phyloP scores from a whole-genome alignment of 1,140 invertebrate species.

The Heliconius hermathena region DNA sequence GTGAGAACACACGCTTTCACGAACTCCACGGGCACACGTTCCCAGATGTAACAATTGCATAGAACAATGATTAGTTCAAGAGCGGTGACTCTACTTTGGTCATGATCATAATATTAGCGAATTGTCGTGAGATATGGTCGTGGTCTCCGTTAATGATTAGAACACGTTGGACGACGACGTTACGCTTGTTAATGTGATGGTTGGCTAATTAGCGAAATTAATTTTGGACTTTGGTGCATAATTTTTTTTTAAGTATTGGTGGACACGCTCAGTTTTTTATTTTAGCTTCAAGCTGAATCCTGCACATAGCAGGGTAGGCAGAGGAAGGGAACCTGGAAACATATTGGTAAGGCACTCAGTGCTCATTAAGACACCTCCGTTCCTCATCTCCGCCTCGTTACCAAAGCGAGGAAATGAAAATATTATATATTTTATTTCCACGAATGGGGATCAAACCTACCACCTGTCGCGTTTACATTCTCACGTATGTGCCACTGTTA shows the following conservation, averaged over 20 bases:
- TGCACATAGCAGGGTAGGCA: neutral
- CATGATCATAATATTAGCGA: slow-evolving; percentile 44
- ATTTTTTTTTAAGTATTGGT: neutral
- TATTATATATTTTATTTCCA: too few species aligned
- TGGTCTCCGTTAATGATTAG: slow-evolving; percentile 26
- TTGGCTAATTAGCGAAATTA: neutral
- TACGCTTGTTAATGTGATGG: neutral
- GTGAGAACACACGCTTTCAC: slow-evolving; percentile 70
- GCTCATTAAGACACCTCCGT: neutral
- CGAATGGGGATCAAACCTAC: too few species aligned
- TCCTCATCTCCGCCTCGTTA: neutral
- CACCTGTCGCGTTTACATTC: too few species aligned
- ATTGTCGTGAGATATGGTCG: slow-evolving; percentile 43
- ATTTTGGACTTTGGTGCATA: neutral
- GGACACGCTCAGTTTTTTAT: neutral
- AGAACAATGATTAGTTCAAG: slow-evolving; percentile 65
- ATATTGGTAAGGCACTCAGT: too few species aligned
- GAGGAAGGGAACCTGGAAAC: too few species aligned
- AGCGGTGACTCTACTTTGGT: slow-evolving; percentile 48
- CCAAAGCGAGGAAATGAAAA: too few species aligned
- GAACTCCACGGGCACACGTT: slow-evolving; percentile 50
- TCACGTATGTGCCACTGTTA: too few species aligned
- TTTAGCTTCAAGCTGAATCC: neutral
- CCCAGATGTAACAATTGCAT: slow-evolving; percentile 55
- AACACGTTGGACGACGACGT: slow-evolving; percentile 34